A percentile compares a stretch with the other conserved stretches of the same genome.
phyloP scores from a whole-genome alignment of 1,140 invertebrate species.

The Hyles euphorbiae region DNA sequence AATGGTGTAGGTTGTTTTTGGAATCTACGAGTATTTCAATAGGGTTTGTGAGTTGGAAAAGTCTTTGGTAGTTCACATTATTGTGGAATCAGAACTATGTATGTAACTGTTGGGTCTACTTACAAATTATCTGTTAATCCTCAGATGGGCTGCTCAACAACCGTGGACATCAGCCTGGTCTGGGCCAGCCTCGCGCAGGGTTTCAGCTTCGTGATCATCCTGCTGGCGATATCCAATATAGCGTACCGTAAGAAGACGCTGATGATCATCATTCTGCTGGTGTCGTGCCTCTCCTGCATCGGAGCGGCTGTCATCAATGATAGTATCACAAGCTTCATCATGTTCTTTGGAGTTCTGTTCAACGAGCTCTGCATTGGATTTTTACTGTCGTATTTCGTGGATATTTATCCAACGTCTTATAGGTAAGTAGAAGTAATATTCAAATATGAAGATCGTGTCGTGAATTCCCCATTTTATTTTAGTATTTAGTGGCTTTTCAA shows the following conservation, averaged over 20 bases:
- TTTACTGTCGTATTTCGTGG: constrained; percentile 1
- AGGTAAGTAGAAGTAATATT: neutral
- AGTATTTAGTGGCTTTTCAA: too few species aligned
- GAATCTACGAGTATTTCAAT: too few species aligned
- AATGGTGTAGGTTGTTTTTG: too few species aligned
- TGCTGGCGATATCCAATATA: neutral
- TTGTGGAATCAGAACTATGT: neutral
- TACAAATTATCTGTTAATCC: neutral
- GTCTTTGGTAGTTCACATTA: neutral
- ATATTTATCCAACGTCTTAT: constrained; percentile 4
- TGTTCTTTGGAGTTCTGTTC: constrained; percentile 5
- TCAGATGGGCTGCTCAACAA: neutral
- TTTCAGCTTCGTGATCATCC: neutral
- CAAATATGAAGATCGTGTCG: too few species aligned
- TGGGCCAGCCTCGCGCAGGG: neutral
- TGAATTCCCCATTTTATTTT: too few species aligned
- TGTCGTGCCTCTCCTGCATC: neutral
- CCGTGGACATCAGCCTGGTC: neutral
- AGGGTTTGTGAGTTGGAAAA: too few species aligned
- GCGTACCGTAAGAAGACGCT: constrained; percentile 1
- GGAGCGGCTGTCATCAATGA: neutral
- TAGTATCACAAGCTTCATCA: neutral
- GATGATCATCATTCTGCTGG: neutral
- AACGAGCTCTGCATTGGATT: constrained; percentile 4
- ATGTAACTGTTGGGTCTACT: neutral